Conservation (phyloP, 2,888 invertebrate genomes). For the Sepiola atlantica region DNA sequence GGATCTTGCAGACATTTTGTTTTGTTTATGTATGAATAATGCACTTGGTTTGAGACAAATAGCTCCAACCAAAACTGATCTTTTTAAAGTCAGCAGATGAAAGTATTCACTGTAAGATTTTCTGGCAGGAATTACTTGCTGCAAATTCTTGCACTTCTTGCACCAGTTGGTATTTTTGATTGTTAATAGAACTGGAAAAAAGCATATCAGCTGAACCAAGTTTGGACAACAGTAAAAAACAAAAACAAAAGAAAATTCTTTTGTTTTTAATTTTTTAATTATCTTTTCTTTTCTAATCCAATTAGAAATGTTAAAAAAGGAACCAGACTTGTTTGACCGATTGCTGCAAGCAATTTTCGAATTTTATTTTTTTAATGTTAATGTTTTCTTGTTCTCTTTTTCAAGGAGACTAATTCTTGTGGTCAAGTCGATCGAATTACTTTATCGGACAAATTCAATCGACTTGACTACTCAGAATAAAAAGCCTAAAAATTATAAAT, state of each 20-base stretch:
- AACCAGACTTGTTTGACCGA: background rate
- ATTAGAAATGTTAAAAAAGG: background rate
- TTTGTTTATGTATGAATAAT: background rate
- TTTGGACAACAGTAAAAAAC: background rate
- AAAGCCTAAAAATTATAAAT: background rate
- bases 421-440: no score
- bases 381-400: no score
- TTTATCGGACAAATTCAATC: background rate
- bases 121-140: background rate
- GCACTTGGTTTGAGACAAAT: background rate
- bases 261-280: no score
- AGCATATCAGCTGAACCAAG: background rate
- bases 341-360: background rate
- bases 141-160: background rate
- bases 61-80: background rate
- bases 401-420: background rate
- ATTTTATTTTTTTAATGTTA: background rate
- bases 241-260: no score
- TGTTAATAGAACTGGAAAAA: background rate
- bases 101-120: constrained; percentile 10
- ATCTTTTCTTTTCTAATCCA: background rate
- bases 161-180: background rate
- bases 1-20: background rate
- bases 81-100: background rate
- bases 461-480: background rate